Base-by-base conservation (phyloP, 1,140 invertebrate genomes). In the Parasteatoda tepidariorum region DNA sequence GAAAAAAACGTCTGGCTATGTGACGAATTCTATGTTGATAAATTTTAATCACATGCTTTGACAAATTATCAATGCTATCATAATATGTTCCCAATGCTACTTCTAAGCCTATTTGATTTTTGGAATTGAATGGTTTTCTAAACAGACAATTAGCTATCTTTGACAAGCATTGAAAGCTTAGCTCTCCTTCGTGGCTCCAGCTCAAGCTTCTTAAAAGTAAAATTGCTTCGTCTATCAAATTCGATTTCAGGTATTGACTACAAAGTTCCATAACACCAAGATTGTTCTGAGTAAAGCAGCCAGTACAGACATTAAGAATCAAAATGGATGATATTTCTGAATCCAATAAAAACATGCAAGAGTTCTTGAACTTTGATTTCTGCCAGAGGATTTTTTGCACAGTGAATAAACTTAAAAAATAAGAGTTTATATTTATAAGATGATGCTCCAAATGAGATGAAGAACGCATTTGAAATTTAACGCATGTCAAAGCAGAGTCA, bases 1-100 rank as follows among this genome's bases (percentile, higher is more conserved):
- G 84, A 30, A 86, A 86, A 66, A 85, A 86, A 24, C 86, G 62
- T 26, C 84, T 85, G 15, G 86, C 86, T 26, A 86, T 59, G 22
- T 74, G 83, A 68, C 73, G 59, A 55, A 86, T 76, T 73, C 74
- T 71, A 11, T 66, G 66, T 34, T 82, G 31, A 66, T 85, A 85
- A 11, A 85, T 30, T 55, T 82, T 67, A 31, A 84, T 30, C 33
- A 85, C 78, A 26, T 67, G 59, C 13, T 85, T 66, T 18, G 84
- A 71, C 18, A 85, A 79, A 28, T 70, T 61, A 28, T 74, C 78
- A n/a, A 75, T 31, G 34, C 71, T 75, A 22, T 76, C 70, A 57
- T 84, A 83, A 83, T 84, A 86, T 34, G 78, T 84, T 31, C 81
- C 86, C 18, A 86, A 85, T 31, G 84, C 76, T 48, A 62, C 28